Conservation (phyloP, 2,797 vertebrate species). For the Coccyzus lansbergi region DNA sequence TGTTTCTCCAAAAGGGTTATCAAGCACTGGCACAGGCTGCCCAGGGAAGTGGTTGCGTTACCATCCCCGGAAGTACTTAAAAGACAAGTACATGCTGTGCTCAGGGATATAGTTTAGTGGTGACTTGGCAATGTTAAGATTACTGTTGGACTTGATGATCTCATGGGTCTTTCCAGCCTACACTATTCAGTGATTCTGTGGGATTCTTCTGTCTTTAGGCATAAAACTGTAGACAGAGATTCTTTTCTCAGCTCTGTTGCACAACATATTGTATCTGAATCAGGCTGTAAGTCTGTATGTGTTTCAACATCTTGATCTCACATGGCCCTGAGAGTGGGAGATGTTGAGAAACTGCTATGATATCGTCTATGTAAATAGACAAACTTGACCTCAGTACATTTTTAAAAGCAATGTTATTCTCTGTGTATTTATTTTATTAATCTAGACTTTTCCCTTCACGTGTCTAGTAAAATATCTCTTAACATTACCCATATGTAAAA, state of each 20-base stretch:
- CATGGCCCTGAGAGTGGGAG: neutral
- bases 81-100: too few relatives aligned
- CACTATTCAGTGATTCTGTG: too few relatives aligned
- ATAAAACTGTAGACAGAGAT: neutral
- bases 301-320: neutral
- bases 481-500: neutral
- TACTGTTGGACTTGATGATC: too few relatives aligned
- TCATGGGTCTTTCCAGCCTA: too few relatives aligned
- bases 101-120: too few relatives aligned
- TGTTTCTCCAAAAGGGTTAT: too few relatives aligned
- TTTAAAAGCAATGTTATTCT: neutral
- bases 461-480: neutral
- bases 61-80: too few relatives aligned
- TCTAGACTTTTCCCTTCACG: neutral
- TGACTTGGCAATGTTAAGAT: too few relatives aligned
- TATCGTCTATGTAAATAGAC: neutral
- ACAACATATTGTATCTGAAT: neutral
- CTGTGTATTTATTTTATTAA: neutral
- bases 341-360: neutral
- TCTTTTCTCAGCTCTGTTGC: neutral
- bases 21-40: too few relatives aligned
- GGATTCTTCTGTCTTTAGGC: neutral
- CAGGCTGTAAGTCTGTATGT: neutral
- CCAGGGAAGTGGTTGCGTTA: too few relatives aligned
- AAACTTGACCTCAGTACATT: neutral